Evolutionary conservation across 2,797 vertebrate genomes (phyloP), one percentile per base, ranked within the genome.

Genomic region (Pampus argenteus): DNA sequence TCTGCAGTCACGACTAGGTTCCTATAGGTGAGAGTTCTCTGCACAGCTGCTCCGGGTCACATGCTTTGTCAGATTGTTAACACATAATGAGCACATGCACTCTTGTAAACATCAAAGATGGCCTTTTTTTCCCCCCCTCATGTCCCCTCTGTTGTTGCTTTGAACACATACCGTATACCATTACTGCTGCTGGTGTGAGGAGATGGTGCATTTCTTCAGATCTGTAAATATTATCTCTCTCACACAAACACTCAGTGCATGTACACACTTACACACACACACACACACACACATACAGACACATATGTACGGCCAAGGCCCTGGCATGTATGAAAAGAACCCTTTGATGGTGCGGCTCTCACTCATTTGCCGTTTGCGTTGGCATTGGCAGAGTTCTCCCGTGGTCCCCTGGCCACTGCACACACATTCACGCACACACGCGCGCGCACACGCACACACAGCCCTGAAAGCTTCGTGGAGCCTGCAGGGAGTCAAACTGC

Each of bases 401-500:
- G 81, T 82, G 73, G 79, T 79, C 82, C 75, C 64, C 56, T 49
- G 66, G 77, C 78, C 79, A 63, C 52, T 15, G 50, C 29, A 45
- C 58, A 45, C 72, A 68, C 72, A 40, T 62, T 55, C 56, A 31
- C 58, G 54, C 36, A 23, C 66, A 56, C 61, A 38, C 58, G 44
- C 76, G 57, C 54, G 51, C 47, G 61, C 52, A 62, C 72, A 42
- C 54, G 45, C 29, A 81, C 66, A 81, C 34, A 88, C n/a, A 81
- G 79, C 69, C 56, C 79, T 89, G 85, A 88, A 83, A 89, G 92
- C 84, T 88, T 88, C 84, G 79, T 93, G 91, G 88, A 92, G 92
- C 86, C 91, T 92, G 88, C 86, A 87, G 90, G 89, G 91, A 92
- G 89, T 92, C 93, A 93, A 92, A 93, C 91, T 91, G 91, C 92